Evolutionary conservation across 2,888 invertebrate genomes (phyloP).

Genomic region (Ochlodes sylvanus): DNA sequence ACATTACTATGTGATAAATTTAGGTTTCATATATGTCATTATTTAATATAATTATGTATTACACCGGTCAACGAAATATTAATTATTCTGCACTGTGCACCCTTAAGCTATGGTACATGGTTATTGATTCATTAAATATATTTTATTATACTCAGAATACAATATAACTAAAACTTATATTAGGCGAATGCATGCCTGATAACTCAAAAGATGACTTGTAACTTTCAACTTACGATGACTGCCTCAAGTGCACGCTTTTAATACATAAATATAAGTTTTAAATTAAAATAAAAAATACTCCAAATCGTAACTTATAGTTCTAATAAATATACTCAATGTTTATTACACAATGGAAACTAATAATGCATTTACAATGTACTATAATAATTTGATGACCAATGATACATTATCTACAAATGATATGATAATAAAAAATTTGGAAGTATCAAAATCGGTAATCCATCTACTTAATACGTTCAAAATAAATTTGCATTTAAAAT

Average conservation of each 20-base stretch:
- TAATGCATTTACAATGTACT: neutral
- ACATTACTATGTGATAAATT: too few species aligned
- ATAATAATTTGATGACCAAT: neutral
- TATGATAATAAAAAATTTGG: neutral
- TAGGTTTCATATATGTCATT: too few species aligned
- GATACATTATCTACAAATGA: neutral
- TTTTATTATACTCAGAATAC: neutral
- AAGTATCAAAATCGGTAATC: neutral
- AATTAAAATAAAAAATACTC: constrained; percentile 11
- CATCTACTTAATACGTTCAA: neutral
- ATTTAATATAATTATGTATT: too few species aligned
- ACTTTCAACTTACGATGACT: constrained; percentile 25
- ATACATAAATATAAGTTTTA: neutral
- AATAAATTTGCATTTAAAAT: neutral
- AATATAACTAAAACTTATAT: constrained; percentile 17
- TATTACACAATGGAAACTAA: constrained; percentile 14
- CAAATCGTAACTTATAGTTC: constrained; percentile 10
- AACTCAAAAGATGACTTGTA: constrained; percentile 20
- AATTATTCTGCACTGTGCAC: neutral
- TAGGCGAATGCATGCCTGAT: constrained; percentile 7
- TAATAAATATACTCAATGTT: constrained; percentile 10
- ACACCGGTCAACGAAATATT: too few species aligned
- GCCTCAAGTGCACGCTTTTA: constrained; percentile 11
- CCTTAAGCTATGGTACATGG: neutral
- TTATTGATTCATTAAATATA: constrained; percentile 1